Evolutionary conservation across 2,797 vertebrate species (phyloP), one percentile per base, ranked within the genome.

Genomic region (Picus viridis): DNA sequence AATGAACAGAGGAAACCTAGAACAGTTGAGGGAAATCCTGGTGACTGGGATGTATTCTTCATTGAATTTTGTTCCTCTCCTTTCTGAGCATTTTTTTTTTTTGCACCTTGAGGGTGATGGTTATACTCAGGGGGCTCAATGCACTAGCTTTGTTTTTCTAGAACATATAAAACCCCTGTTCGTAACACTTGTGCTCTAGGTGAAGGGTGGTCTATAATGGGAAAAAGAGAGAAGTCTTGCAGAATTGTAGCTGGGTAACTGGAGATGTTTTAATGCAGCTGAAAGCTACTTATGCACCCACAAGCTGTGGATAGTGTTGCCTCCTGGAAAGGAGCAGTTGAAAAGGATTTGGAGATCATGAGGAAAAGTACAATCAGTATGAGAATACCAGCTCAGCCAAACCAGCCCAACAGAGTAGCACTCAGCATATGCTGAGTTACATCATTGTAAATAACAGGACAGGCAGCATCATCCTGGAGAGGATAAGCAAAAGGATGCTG

Each of bases 1-100:
- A 83, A 64, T 69, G 27, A 88, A 68, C 39, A 65, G 80, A 61
- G 43, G 71, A 89, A 62, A 77, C 17, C 11, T 41, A 27, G 62
- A 93, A 83, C 26, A 62, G 83, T 81, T 82, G 32, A 62, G 88
- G 89, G 69, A 95, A 88, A 74, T 93, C 64, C 91, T 90, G 59
- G 49, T 51, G 32, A 43, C 10, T 39, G 69, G 27, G 49, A 43
- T 32, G 9, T 77, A 87, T 92, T 85, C 59, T 88, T 75, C 22
- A 17, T 36, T 86, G 67, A 94, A 83, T 91, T 86, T 1, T 81
- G 36, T 76, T 90, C 58, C 64, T 1, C 45, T 83, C 51, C 32
- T 80, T 91, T 85, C 67, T 2, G 9, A 86, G 36, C 51, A 69
- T 83, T 93, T 86, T 11, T 39, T 11, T 39, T 88, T 90, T 86